These are phyloP conservation scores for Siniperca obscura DNA, from an alignment of 2,797 vertebrate genomes.

Conservation along the genomic window DNA sequence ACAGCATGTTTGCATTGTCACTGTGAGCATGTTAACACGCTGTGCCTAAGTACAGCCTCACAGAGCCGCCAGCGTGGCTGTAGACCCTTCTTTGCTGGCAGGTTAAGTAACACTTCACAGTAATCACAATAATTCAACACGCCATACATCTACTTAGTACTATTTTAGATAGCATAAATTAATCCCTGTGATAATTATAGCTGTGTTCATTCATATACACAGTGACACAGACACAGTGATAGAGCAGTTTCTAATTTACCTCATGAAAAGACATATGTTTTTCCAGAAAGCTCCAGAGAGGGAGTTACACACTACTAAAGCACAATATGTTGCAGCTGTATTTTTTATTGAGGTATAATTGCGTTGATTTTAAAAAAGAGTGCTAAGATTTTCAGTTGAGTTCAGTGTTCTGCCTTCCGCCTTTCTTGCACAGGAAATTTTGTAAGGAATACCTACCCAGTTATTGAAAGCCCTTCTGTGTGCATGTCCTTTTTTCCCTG, in stretches of 20 bases:
- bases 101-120: slow-evolving; percentile 39
- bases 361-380: slow-evolving; percentile 16
- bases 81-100: slow-evolving; percentile 30
- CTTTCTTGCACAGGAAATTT: slow-evolving; percentile 6
- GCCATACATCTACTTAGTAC: slow-evolving; percentile 31
- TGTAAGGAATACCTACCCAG: slow-evolving; percentile 9
- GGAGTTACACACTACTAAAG: slow-evolving; percentile 10
- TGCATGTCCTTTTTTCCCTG: slow-evolving; percentile 41
- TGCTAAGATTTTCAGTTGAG: slow-evolving; percentile 8
- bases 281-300: background rate
- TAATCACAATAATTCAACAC: slow-evolving; percentile 53
- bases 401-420: background rate
- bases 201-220: background rate
- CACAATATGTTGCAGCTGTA: slow-evolving; percentile 16
- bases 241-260: slow-evolving; percentile 5
- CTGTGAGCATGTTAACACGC: background rate
- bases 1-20: slow-evolving; percentile 16
- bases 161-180: slow-evolving; percentile 30
- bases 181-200: slow-evolving; percentile 12
- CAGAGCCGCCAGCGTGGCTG: background rate
- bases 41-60: background rate
- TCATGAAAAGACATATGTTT: background rate
- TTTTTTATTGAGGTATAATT: slow-evolving; percentile 37
- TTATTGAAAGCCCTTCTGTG: slow-evolving; percentile 41
- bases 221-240: slow-evolving; percentile 1